phyloP scores from a whole-genome alignment of 2,797 vertebrate genomes.

The Microcaecilia unicolor region DNA sequence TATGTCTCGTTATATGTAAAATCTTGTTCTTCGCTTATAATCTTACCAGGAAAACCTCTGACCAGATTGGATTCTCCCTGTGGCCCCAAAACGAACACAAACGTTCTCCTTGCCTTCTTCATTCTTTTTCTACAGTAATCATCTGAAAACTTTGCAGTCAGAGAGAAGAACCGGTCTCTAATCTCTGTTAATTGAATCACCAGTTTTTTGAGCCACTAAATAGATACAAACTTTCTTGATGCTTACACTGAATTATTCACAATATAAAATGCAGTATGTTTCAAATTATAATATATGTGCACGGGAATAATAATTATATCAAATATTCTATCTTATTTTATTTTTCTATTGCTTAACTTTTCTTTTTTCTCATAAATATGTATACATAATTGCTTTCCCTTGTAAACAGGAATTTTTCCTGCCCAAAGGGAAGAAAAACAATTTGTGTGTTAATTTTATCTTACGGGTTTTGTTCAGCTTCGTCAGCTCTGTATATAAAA shows the following conservation, averaged over 20 bases:
- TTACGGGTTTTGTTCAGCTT: constrained; percentile 53
- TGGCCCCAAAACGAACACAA: constrained; percentile 2
- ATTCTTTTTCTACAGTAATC: constrained; percentile 11
- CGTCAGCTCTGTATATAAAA: constrained; percentile 51
- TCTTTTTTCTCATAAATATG: constrained; percentile 55
- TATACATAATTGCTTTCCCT: constrained; percentile 48
- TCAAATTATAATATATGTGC: constrained; percentile 16
- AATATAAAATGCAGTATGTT: constrained; percentile 15
- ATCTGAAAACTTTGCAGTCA: background rate
- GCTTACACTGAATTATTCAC: constrained; percentile 34
- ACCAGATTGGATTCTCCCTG: constrained; percentile 1
- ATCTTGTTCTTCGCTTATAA: constrained; percentile 1
- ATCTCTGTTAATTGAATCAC: constrained; percentile 28
- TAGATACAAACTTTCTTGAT: background rate
- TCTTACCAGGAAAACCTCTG: background rate
- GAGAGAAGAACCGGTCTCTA: constrained; percentile 4
- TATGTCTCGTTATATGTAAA: constrained; percentile 19
- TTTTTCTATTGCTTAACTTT: constrained; percentile 29
- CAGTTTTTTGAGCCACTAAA: constrained; percentile 2
- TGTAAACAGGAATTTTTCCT: constrained; percentile 51
- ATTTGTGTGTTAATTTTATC: constrained; percentile 68
- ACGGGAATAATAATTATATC: constrained; percentile 35
- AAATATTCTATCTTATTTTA: constrained; percentile 12
- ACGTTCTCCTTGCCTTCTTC: constrained; percentile 2
- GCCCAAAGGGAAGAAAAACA: constrained; percentile 57